Base-by-base conservation (phyloP, 2,888 invertebrate genomes). In the Nipponacmea schrenckii region DNA sequence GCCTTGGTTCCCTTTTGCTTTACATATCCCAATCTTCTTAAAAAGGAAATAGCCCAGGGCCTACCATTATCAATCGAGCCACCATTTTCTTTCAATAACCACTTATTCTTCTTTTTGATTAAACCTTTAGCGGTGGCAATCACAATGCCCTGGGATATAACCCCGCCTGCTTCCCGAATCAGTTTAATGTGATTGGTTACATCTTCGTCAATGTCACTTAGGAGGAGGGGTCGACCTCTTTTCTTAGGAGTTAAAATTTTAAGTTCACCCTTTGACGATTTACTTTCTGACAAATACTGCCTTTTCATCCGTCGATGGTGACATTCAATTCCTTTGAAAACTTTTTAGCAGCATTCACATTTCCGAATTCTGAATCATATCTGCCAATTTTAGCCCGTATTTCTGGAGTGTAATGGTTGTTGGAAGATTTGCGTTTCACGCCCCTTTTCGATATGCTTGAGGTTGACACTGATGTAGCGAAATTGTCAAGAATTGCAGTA, bases 1-100 rank as follows among this genome's bases (percentile, higher is more conserved):
- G 67, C 67, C 56, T 67, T 67, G 0, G 67, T 20, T 65, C 65
- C n/a, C n/a, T n/a, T n/a, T n/a, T n/a, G n/a, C 48, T 46, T 46
- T 17, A 46, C 48, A 17, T 15, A 46, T 15, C 3, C 48, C 17
- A 46, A 15, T 17, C 48, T 12, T 46, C 17, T 12, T 46, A 46
- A 46, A 46, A 46, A 46, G 12, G 48, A 46, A n/a, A n/a, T n/a
- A n/a, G n/a, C 48, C 48, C 48, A 46, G 12, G 48, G 17, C 3
- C 17, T 46, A 46, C 17, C 17, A 46, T 15, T 46, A 1, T 46
- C 17, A 12, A 46, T 15, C 12, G 14, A 15, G 12, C 48, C 48
- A 46, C 48, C 48, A 1, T 46, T 46, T 46, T 46, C 48, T 15
- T 12, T 17, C 17, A 46, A 46, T 15, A 15, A 15, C 3, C 48